phyloP scores from a whole-genome alignment of 1,140 invertebrate species.

The Anastrepha obliqua region DNA sequence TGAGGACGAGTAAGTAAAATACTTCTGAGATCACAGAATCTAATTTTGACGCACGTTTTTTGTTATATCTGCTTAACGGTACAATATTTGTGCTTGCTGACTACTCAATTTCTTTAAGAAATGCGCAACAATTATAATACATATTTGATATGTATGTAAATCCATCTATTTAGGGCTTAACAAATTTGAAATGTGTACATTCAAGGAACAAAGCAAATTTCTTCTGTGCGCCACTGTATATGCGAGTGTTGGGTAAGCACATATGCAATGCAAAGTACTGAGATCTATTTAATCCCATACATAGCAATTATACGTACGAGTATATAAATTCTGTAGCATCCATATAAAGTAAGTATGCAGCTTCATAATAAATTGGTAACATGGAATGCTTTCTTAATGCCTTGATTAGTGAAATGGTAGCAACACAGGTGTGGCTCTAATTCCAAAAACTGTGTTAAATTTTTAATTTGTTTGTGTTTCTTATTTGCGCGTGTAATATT shows the following conservation, averaged over 20 bases:
- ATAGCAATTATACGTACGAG: neutral
- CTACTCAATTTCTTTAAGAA: no score
- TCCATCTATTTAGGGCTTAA: neutral
- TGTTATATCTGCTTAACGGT: no score
- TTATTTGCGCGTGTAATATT: no score
- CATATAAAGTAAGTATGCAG: neutral
- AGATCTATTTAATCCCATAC: neutral
- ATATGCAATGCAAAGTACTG: neutral
- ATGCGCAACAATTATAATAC: no score
- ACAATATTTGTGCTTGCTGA: neutral
- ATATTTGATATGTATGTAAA: neutral
- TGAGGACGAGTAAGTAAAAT: no score
- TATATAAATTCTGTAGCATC: neutral
- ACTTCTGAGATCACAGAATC: no score
- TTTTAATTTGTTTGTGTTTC: no score
- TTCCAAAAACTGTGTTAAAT: no score
- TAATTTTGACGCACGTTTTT: no score
- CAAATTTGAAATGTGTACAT: neutral
- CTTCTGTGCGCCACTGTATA: no score
- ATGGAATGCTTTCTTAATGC: neutral
- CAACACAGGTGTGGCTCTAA: neutral
- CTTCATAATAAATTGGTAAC: constrained; percentile 2
- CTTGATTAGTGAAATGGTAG: neutral
- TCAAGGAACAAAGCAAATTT: no score
- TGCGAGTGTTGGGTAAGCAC: no score